Evolutionary conservation across 92 coral and sea anemone genomes (phyloP).

Genomic region (Actinostola sp.): DNA sequence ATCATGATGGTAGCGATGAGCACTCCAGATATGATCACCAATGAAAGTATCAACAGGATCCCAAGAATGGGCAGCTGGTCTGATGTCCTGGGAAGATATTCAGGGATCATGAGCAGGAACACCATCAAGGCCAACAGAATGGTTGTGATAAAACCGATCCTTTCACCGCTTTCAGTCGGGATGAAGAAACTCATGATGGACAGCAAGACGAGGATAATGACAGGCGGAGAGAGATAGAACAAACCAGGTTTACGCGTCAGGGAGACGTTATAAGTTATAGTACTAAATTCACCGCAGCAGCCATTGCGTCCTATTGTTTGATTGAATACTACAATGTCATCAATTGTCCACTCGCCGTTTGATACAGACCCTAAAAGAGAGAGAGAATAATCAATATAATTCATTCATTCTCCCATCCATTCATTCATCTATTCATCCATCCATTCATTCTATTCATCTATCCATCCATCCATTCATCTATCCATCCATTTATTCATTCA

Average conservation of each 20-base stretch:
- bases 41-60: constrained; percentile 13
- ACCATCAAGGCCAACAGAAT: constrained; percentile 73
- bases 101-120: constrained; percentile 67
- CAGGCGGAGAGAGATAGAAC: constrained; percentile 58
- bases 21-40: constrained; percentile 48
- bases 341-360: constrained; percentile 65
- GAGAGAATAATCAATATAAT: too few relatives aligned
- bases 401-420: too few relatives aligned
- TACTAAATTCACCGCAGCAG: constrained; percentile 48
- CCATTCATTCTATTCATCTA: too few relatives aligned
- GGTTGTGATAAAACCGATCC: constrained; percentile 76
- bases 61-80: constrained; percentile 65
- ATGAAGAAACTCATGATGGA: constrained; percentile 63
- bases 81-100: constrained; percentile 58
- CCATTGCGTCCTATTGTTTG: constrained; percentile 29
- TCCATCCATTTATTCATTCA: too few relatives aligned
- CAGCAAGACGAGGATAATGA: constrained; percentile 41
- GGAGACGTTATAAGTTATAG: constrained; percentile 29
- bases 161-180: constrained; percentile 75
- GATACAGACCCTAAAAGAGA: constrained; percentile 46
- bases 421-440: too few relatives aligned
- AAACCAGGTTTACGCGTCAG: constrained; percentile 53
- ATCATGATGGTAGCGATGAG: constrained; percentile 60
- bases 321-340: constrained; percentile 4
- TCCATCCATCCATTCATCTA: too few relatives aligned